These are phyloP conservation scores for Tortrix viridana DNA, from an alignment of 2,888 invertebrate species.

Conservation along the genomic window DNA sequence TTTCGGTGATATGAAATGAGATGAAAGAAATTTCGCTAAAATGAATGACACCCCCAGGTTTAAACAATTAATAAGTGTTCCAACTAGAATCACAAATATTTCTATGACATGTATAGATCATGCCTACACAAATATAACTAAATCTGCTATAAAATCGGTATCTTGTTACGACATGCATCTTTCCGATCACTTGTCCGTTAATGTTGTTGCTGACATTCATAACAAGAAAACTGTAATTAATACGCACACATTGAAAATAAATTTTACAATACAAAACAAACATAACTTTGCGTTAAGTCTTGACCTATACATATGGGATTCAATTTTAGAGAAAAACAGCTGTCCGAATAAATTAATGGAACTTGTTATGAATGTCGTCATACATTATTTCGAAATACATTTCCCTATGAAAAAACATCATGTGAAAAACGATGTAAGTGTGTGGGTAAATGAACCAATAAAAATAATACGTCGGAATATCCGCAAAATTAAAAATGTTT, in stretches of 20 bases:
- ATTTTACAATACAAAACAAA: not conserved
- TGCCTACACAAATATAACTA: conserved; percentile 4
- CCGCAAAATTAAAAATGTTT: not conserved
- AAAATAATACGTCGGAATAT: conserved; percentile 1
- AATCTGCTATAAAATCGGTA: not conserved
- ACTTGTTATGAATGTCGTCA: not conserved
- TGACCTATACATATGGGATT: not conserved
- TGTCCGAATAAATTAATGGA: conserved; percentile 1
- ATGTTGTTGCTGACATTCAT: conserved; percentile 2
- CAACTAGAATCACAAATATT: not conserved
- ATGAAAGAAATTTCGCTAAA: too few relatives aligned
- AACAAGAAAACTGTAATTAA: not conserved
- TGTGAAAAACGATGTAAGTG: not conserved
- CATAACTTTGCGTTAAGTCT: not conserved
- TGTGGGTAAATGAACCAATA: conserved; percentile 1
- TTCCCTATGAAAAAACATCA: conserved; percentile 3
- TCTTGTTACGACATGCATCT: not conserved
- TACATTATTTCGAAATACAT: conserved; percentile 7
- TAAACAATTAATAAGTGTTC: not conserved
- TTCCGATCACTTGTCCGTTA: not conserved
- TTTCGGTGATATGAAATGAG: too few relatives aligned
- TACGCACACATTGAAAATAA: not conserved
- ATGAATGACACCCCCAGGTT: too few relatives aligned
- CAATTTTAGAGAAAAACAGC: not conserved
- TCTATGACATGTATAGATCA: conserved; percentile 12